Evolutionary conservation across 2,797 vertebrate genomes (phyloP), one percentile per base, ranked within the genome.

Genomic region (Neosilurus mollespiculum): DNA sequence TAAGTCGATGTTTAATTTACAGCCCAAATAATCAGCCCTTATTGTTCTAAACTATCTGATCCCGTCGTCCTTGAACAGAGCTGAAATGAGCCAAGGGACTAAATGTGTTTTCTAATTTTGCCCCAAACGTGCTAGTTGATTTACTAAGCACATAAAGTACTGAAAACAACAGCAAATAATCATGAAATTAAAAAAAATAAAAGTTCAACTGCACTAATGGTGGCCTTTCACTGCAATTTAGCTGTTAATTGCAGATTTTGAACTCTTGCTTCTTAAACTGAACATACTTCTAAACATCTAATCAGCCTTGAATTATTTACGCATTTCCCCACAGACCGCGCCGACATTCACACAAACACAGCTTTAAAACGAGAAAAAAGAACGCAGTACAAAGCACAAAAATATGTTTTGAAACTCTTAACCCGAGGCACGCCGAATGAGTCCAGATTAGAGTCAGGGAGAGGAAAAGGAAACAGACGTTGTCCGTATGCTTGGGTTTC

Each of bases 1-100:
- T 86, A 83, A 87, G 69, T 51, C 80, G 61, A 72, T 58, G 54
- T 81, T 73, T 84, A 64, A 84, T 88, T 79, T 87, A 70, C 83
- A 87, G 81, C 86, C 85, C 84, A 87, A 82, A 85, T 58, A 78
- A 58, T 15, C 34, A 51, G 82, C 82, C 54, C 75, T 77, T 81
- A 84, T 84, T 81, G 82, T 82, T 85, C 81, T 58, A 67, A 84
- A 86, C 83, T 15, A 61, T 81, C 84, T 81, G 82, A 85, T 87
- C 75, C 59, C 20, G 18, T 37, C 73, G 26, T 59, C 54, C 73
- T 76, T 51, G 59, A 3, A 10, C 12, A 10, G 22, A 51, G 59
- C 37, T 3, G 58, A 51, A 64, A 26, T 37, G 11, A 18, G 10
- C 10, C n/a, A 20, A 71, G 30, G 73, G 54, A 58, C 22, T 0